Evolutionary conservation across 1,140 invertebrate species (phyloP).

Genomic region (Mamestra configurata): DNA sequence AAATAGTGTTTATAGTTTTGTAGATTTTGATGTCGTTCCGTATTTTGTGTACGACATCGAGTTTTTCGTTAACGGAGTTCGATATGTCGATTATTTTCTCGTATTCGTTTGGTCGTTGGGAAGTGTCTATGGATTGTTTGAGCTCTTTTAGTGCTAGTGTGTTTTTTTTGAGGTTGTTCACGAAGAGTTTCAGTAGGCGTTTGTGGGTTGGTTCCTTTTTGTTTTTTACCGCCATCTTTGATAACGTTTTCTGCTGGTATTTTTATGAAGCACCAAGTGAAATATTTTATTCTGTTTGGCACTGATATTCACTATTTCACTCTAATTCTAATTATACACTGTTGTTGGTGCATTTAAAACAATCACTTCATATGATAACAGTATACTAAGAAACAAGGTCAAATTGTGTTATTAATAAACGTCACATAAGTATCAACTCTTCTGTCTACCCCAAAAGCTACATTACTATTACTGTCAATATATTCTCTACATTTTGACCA

Average conservation of each 20-base stretch:
- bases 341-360: not conserved
- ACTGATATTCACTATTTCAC: not conserved
- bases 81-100: slow-evolving; percentile 76
- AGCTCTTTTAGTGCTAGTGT: slow-evolving; percentile 76
- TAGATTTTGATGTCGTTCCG: slow-evolving; percentile 85
- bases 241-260: not conserved
- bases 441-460: slow-evolving; percentile 8
- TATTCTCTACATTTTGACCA: not conserved
- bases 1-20: slow-evolving; percentile 79
- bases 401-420: not conserved
- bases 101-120: slow-evolving; percentile 61
- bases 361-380: not conserved
- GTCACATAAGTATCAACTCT: not conserved
- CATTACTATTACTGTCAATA: not conserved
- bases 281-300: not conserved
- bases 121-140: slow-evolving; percentile 71
- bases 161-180: slow-evolving; percentile 78
- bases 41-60: slow-evolving; percentile 80
- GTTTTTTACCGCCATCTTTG: slow-evolving; percentile 66
- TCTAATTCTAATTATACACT: no score
- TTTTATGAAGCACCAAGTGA: no score
- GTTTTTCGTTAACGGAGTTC: slow-evolving; percentile 81
- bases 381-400: not conserved
- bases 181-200: slow-evolving; percentile 71
- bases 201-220: slow-evolving; percentile 67